Base-by-base conservation (phyloP, 2,888 invertebrate genomes). In the Cancer borealis region DNA sequence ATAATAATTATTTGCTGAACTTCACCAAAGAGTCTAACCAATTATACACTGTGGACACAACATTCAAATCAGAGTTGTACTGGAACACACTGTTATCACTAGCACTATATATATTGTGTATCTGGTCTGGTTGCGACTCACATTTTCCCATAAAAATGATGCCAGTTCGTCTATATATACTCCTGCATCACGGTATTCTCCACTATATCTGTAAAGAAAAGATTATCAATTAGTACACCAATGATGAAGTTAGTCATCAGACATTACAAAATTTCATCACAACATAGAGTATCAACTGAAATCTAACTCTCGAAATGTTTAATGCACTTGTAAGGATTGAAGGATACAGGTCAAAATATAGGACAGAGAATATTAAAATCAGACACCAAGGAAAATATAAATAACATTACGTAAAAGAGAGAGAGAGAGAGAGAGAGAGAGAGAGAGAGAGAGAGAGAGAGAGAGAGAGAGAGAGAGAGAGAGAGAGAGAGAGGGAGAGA, bases 121-220 rank as follows among this genome's bases (percentile, higher is more conserved):
- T 47, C 91, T 91, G 84, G 94, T 94, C 87, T 94, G 94, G 60
- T 94, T 94, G 46, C 92, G 92, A 95, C 96, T 95, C 93, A 96
- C 96, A 94, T 95, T 95, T 92, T 96, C 95, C 96, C 96, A 96
- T 46, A 95, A 89, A 91, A 95, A 93, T 17, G 94, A 92, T 39
- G 96, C 95, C 88, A 95, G 89, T 88, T 96, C 96, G 92, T 96
- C 96, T 26, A 96, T 96, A 93, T 94, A 93, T 6, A 94, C 93
- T n/a, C 95, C 96, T 47, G 95, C 95, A 54, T 95, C 95, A 8
- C 95, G 88, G 92, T 95, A 96, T 54, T 96, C 96, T 60, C 96
- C 96, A 47, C 95, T 95, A 93, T 96, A 96, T 90, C 96, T 95
- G 95, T 49, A 89, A 92, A 66, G 47, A 30, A 46, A 26, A 45